Base-by-base conservation (phyloP, 2,888 invertebrate genomes). In the Candidula unifasciata region DNA sequence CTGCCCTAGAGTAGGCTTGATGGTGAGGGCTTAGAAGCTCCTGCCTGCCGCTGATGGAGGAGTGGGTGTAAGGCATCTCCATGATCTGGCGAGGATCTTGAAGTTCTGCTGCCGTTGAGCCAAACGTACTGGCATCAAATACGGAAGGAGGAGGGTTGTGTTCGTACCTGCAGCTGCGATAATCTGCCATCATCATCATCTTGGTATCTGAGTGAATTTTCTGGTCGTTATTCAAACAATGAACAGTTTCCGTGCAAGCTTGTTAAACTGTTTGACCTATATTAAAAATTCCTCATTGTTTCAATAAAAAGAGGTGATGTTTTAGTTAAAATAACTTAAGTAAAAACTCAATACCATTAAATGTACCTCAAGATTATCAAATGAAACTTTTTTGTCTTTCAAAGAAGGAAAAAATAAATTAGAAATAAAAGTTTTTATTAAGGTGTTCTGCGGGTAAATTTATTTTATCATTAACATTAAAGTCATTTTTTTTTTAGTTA, bases 111-210 rank as follows among this genome's bases (percentile, higher is more conserved):
- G 73, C 83, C 71, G 86, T 80, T 71, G 87, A 85, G 68, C 80
- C 79, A 64, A 82, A 87, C 27, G 84, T 77, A 52, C 74, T 78
- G 16, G 77, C 82, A 37, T 76, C 37, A 33, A 79, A 79, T 73
- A 84, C 80, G 68, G 87, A 84, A 18, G 83, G 82, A 24, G 88
- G 81, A n/a, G 88, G 85, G 78, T 88, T 88, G 82, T 88, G 89
- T 77, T 93, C 93, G 87, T 91, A 93, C 83, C 93, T 88, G 82
- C 93, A 93, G 86, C 92, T 93, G 60, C 93, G 89, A 84, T 91
- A 90, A 85, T 93, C 93, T n/a, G 91, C 89, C 89, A 91, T 91
- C 92, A 92, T 92, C 91, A 91, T 91, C 90, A 89, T 91, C 60
- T 76, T 87, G 83, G n/a, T 68, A 33, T 52, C 10, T 27, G 33